A percentile compares a stretch with the other conserved stretches of the same genome.
phyloP scores from a whole-genome alignment of 2,113 vertebrate genomes.

The Bambusicola thoracicus region DNA sequence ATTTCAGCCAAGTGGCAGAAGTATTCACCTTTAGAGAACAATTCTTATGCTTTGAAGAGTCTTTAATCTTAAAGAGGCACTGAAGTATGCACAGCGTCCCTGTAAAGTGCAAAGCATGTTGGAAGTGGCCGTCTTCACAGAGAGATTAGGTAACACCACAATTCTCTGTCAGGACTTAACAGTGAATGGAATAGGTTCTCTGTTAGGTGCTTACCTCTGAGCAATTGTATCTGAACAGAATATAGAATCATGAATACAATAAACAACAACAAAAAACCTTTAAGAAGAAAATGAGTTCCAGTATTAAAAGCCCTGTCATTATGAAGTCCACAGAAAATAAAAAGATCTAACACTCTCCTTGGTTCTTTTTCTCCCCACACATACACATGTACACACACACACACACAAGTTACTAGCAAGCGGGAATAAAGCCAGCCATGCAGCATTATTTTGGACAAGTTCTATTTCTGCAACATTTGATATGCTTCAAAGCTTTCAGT shows the following conservation, averaged over 20 bases:
- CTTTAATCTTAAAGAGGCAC: neutral
- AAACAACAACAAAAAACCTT: neutral
- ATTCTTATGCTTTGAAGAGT: neutral
- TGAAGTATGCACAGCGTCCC: neutral
- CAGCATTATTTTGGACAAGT: neutral
- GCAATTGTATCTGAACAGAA: neutral
- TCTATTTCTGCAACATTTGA: neutral
- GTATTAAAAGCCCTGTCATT: neutral
- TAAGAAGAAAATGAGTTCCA: neutral
- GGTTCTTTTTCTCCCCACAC: accelerated
- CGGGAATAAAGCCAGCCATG: neutral
- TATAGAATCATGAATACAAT: neutral
- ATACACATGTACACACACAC: too few species aligned
- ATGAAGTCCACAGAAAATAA: neutral
- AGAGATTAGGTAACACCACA: neutral
- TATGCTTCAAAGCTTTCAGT: neutral
- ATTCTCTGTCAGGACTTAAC: neutral
- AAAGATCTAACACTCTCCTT: neutral
- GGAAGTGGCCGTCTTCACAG: neutral
- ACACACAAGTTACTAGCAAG: neutral
- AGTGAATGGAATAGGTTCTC: neutral
- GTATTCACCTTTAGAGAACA: neutral
- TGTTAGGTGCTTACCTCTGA: neutral
- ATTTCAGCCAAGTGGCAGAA: neutral
- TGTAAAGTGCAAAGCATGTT: neutral